Base-by-base conservation (phyloP, 2,797 vertebrate genomes). In the Hippopotamyrus pictus region DNA sequence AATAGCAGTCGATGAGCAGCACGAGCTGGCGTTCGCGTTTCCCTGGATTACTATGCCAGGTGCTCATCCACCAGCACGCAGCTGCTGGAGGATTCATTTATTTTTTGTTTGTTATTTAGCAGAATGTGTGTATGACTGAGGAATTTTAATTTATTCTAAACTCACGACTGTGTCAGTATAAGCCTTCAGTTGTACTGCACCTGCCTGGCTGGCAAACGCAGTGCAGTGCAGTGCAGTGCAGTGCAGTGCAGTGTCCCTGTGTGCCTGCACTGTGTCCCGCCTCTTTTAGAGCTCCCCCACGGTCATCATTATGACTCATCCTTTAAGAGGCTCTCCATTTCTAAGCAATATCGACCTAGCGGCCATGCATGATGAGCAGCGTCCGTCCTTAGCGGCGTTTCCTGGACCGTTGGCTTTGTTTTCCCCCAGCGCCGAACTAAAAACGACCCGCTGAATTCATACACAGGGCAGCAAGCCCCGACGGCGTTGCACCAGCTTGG, bases 351-450 rank as follows among this genome's bases (percentile, higher is more conserved):
- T 17, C 54, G 51, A 86, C 84, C 33, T 17, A 9, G 51, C 9
- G 29, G 3, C 84, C 50, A n/a, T n/a, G 3, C 29, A 33, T 4
- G 50, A 86, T 54, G 19, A 37, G 29, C 22, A 53, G 25, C 3
- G 19, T n/a, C 5, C 12, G 12, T 85, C 83, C 73, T 44, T 33
- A 41, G 54, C 41, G 19, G 88, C 33, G 29, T 88, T 73, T 89
- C 59, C 79, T 62, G 69, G 88, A 73, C 17, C 51, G 84, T 87
- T 88, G 44, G 59, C 89, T 90, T 90, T 90, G 50, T 83, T 84
- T 73, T 41, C 2, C 69, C 5, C 33, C 44, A 53, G 87, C 86
- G 89, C 90, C 90, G 88, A 91, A 91, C 88, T 86, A 54, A 48
- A 84, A 88, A 88, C 46, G 85, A 90, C 65, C 46, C 44, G 9